phyloP scores from a whole-genome alignment of 1,140 invertebrate species.

The Nephotettix cincticeps region DNA sequence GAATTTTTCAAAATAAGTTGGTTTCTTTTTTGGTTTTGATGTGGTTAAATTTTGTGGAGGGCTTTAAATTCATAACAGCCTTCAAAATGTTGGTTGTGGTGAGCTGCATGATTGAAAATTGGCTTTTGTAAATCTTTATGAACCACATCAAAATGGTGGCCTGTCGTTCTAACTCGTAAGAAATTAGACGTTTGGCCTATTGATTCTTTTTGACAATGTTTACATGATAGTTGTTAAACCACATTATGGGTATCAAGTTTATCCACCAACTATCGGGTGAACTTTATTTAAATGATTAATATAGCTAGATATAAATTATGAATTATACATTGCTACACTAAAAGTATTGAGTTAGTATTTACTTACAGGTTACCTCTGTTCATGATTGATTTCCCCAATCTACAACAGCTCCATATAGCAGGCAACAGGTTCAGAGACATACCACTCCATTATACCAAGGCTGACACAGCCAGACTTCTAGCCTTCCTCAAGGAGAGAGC shows the following conservation, averaged over 20 bases:
- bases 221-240: too few species aligned
- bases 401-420: neutral
- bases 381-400: neutral
- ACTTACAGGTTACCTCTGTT: neutral
- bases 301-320: neutral
- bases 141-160: too few species aligned
- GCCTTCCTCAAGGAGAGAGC: neutral
- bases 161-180: too few species aligned
- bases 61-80: too few species aligned
- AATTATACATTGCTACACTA: too few species aligned
- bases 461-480: neutral
- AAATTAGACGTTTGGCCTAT: neutral
- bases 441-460: neutral
- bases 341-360: too few species aligned
- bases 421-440: neutral
- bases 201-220: neutral
- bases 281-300: neutral
- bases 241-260: neutral
- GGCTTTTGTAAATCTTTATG: too few species aligned
- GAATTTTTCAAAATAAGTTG: too few species aligned
- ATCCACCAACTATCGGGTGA: neutral
- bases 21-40: too few species aligned
- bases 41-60: too few species aligned
- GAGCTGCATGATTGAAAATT: too few species aligned
- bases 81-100: too few species aligned